Percentiles rank a stretch among this genome's conserved stretches.
phyloP scores from a whole-genome alignment of 2,113 vertebrate species.

The Phyllostomus discolor region DNA sequence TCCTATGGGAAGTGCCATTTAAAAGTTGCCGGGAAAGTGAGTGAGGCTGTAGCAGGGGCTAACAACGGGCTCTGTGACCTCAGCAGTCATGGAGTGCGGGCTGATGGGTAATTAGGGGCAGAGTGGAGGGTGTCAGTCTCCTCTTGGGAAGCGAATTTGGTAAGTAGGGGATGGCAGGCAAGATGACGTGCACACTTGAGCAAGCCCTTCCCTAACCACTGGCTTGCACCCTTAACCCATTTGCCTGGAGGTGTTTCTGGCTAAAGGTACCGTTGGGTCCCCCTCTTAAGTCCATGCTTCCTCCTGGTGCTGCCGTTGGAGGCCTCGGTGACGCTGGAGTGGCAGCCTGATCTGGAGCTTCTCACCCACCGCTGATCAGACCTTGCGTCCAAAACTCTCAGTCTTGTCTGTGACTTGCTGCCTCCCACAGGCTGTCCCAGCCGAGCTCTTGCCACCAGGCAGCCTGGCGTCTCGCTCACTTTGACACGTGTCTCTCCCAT shows the following conservation, averaged over 20 bases:
- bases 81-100: background rate
- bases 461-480: background rate
- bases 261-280: background rate
- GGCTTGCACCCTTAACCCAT: background rate
- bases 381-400: background rate
- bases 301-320: background rate
- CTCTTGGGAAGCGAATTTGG: background rate
- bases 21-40: background rate
- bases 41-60: background rate
- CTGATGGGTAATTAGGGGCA: background rate
- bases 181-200: background rate
- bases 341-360: background rate
- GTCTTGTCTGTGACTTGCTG: background rate
- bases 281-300: slow-evolving; percentile 4
- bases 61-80: background rate
- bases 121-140: background rate
- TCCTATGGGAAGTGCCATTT: background rate
- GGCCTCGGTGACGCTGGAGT: background rate
- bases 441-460: background rate
- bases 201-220: background rate
- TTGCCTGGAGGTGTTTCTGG: background rate
- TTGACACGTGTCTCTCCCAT: background rate
- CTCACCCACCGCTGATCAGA: background rate
- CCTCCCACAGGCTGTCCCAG: background rate
- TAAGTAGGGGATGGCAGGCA: background rate